Percentiles rank a stretch among this genome's conserved stretches.
These are phyloP conservation scores for Stichodactyla helianthus DNA, from an alignment of 64 coral and sea anemone species.

Conservation along the genomic window DNA sequence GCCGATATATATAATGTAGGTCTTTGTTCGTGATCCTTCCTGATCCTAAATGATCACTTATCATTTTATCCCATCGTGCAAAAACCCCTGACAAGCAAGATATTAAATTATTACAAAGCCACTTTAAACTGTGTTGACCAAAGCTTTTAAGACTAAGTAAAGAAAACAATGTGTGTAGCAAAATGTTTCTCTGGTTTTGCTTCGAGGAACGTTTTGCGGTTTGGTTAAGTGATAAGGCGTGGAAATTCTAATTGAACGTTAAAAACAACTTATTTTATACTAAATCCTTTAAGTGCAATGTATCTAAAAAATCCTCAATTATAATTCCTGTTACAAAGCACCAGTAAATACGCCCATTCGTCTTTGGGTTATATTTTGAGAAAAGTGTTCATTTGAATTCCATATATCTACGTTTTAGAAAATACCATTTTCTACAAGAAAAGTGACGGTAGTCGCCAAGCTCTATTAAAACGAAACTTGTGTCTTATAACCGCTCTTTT, in stretches of 20 bases:
- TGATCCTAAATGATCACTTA: slow-evolving; percentile 21
- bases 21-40: slow-evolving; percentile 23
- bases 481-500: neutral
- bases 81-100: slow-evolving; percentile 8
- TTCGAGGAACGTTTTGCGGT: slow-evolving; percentile 25
- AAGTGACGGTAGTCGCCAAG: neutral
- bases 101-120: slow-evolving; percentile 25
- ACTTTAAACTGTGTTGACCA: slow-evolving; percentile 31
- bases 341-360: neutral
- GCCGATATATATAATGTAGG: slow-evolving; percentile 27
- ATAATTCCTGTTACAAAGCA: neutral
- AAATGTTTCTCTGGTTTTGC: slow-evolving; percentile 26
- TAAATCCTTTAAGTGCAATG: slow-evolving; percentile 25
- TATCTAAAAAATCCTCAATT: neutral
- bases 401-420: neutral
- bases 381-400: neutral
- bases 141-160: slow-evolving; percentile 28
- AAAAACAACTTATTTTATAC: slow-evolving; percentile 4
- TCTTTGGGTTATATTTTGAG: neutral
- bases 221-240: slow-evolving; percentile 29
- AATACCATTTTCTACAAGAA: neutral
- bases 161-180: slow-evolving; percentile 14
- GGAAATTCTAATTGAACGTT: slow-evolving; percentile 19
- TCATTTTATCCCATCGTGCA: neutral
- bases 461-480: neutral